phyloP scores from a whole-genome alignment of 2,888 invertebrate species.

The Microctonus hyperodae region DNA sequence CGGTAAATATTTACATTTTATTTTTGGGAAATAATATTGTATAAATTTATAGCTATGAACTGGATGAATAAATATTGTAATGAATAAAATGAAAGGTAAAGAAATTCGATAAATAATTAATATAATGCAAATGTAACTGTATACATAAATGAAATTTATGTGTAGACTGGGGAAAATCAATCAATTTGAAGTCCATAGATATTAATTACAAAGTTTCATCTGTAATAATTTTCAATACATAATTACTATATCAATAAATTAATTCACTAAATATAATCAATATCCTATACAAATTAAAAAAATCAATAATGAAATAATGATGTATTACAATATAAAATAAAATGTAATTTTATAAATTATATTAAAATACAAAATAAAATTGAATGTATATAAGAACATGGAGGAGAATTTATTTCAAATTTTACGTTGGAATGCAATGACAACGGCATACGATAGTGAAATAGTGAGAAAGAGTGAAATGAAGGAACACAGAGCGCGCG shows the following conservation, averaged over 20 bases:
- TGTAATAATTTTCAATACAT: slow-evolving; percentile 1
- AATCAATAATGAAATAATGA: no score
- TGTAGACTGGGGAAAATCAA: slow-evolving; percentile 34
- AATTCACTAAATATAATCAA: neutral
- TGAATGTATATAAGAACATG: neutral
- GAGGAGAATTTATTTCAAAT: neutral
- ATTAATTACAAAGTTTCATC: slow-evolving; percentile 35
- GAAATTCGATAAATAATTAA: slow-evolving; percentile 1
- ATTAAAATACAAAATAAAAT: neutral
- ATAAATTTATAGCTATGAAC: neutral
- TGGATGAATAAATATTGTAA: neutral
- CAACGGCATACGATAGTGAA: neutral
- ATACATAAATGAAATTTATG: slow-evolving; percentile 19
- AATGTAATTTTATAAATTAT: neutral
- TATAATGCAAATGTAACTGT: slow-evolving; percentile 2
- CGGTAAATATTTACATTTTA: no score
- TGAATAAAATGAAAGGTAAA: neutral
- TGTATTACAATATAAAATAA: neutral
- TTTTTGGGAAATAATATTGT: no score
- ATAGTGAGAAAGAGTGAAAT: slow-evolving; percentile 3
- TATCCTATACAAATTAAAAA: neutral
- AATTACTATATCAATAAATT: neutral
- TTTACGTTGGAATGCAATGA: slow-evolving; percentile 4
- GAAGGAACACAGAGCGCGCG: slow-evolving; percentile 13
- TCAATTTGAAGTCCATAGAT: slow-evolving; percentile 34